phyloP scores from a whole-genome alignment of 1,140 invertebrate species.

The Aleiodes sp. region DNA sequence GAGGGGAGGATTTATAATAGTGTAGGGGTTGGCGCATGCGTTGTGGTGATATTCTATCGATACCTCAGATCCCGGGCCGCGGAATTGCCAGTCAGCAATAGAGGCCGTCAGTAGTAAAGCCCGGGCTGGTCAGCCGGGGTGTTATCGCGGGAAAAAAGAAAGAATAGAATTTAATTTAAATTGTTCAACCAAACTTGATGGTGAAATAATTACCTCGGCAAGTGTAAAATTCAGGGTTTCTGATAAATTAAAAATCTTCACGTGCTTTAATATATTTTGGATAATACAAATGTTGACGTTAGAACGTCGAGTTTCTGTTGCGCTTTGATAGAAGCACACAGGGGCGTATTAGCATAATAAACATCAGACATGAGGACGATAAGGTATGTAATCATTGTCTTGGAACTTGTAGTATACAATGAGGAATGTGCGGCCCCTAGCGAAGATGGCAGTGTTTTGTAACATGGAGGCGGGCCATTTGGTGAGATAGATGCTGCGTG shows the following conservation, averaged over 20 bases:
- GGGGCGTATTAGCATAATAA: neutral
- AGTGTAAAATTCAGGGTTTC: slow-evolving; percentile 12
- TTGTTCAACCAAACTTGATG: too few species aligned
- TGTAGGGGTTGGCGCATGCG: slow-evolving; percentile 28
- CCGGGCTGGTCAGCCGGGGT: slow-evolving; percentile 55
- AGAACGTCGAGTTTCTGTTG: neutral
- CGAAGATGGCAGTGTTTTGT: slow-evolving; percentile 38
- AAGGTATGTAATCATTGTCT: neutral
- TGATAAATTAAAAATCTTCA: neutral
- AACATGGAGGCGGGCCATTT: slow-evolving; percentile 35
- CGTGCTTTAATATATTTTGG: too few species aligned
- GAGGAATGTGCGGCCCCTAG: neutral
- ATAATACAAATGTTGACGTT: too few species aligned
- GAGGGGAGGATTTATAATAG: too few species aligned
- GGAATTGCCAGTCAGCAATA: slow-evolving; percentile 25
- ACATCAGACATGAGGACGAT: neutral
- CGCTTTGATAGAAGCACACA: neutral
- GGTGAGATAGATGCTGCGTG: slow-evolving; percentile 46
- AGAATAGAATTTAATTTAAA: too few species aligned
- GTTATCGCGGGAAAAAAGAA: slow-evolving; percentile 31
- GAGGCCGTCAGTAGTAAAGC: slow-evolving; percentile 58
- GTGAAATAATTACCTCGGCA: neutral
- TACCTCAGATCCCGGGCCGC: slow-evolving; percentile 36
- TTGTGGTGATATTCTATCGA: slow-evolving; percentile 31
- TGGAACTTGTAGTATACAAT: too few species aligned